Base-by-base conservation (phyloP, 1,140 invertebrate genomes). In the Stegodyphus mimosarum region DNA sequence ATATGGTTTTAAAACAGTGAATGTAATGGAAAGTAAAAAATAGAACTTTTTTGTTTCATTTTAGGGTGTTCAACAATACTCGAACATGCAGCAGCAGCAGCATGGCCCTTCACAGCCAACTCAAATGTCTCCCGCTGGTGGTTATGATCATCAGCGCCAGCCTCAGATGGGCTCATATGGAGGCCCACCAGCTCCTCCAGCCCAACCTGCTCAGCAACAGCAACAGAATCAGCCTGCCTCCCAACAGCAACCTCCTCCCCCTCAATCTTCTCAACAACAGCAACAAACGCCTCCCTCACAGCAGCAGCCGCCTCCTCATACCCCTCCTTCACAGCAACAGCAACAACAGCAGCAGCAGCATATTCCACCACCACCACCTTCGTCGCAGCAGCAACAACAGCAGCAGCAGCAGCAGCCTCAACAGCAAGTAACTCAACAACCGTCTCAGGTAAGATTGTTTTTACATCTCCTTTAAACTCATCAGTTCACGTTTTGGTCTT, bases 51-150 rank as follows among this genome's bases (percentile, higher is more conserved):
- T 49, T 9, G 33, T 48, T 71, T 71, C 49, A 69, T 17, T 60
- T 15, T 17, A 80, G 78, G 67, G 78, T 60, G 55, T 81, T 6
- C 79, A 81, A 60, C 79, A 81, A 73, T 81, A 81, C 73, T 55
- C 70, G 9, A 53, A 48, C 55, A 66, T 80, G 11, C 79, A 71
- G 51, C 79, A 72, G 17, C 79, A 71, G 55, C 79, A 73, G 60
- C 70, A 73, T 33, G 69, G 79, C 13, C 79, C 70, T 51, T 50
- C 78, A 18, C 78, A 80, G 53, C n/a, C 78, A 17, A 71, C 78
- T 6, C 78, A 70, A 17, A 80, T 80, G 69, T 80, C 78, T n/a
- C 33, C 33, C 3, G 74, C 55, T 33, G 55, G 74, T n/a, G 77
- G 66, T 17, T 81, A 81, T 33, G 79, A 81, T 5, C 79, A 73